Evolutionary conservation across 2,888 invertebrate genomes (phyloP).

Genomic region (Troglohyphantes excavatus): DNA sequence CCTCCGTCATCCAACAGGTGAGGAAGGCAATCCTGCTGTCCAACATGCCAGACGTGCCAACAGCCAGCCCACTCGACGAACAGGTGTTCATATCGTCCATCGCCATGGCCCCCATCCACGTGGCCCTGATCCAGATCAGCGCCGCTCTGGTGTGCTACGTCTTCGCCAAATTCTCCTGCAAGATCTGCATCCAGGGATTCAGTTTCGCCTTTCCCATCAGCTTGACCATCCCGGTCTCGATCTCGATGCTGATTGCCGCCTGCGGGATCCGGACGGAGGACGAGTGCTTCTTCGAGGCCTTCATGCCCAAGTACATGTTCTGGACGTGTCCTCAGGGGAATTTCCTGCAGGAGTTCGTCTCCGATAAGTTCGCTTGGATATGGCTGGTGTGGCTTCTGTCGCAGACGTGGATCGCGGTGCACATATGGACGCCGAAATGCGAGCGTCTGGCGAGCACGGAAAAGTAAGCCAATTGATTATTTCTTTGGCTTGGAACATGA

Average conservation of each 20-base stretch:
- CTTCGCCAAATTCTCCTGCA: conserved; percentile 84
- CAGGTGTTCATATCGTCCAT: conserved; percentile 59
- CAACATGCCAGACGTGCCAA: conserved; percentile 73
- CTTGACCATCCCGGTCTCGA: conserved; percentile 82
- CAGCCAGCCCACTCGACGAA: conserved; percentile 72
- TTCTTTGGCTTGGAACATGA: no score
- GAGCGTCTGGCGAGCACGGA: conserved; percentile 98
- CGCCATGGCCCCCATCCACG: conserved; percentile 81
- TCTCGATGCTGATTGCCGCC: conserved; percentile 81
- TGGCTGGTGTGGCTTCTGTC: conserved; percentile 96
- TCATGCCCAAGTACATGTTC: conserved; percentile 82
- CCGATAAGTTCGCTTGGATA: conserved; percentile 94
- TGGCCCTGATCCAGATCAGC: conserved; percentile 82
- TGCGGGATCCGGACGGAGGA: conserved; percentile 81
- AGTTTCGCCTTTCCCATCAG: conserved; percentile 83
- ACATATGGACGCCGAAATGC: conserved; percentile 99
- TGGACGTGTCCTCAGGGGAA: conserved; percentile 94
- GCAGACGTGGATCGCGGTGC: conserved; percentile 97
- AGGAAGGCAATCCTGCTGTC: conserved; percentile 42
- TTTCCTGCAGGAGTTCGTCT: conserved; percentile 90
- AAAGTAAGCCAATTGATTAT: conserved; percentile 85
- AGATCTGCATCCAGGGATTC: conserved; percentile 84
- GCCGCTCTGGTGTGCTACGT: conserved; percentile 83
- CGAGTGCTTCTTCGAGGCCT: conserved; percentile 80
- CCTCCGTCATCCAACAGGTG: neutral